Evolutionary conservation across 2,888 invertebrate species (phyloP).

Genomic region (Sinohyriopsis cumingii): DNA sequence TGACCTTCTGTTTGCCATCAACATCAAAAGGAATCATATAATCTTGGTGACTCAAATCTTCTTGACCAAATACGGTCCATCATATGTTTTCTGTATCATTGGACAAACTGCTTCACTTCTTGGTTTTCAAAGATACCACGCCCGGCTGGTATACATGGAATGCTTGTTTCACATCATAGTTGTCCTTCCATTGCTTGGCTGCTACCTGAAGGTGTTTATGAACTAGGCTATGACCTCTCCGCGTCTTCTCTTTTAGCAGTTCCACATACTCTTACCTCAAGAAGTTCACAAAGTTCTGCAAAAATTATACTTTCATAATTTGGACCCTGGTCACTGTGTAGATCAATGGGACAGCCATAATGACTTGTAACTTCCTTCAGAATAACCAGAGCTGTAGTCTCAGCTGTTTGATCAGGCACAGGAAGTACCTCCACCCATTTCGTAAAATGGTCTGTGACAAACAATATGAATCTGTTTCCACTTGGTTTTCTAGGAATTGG

Average conservation of each 20-base stretch:
- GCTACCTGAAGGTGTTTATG: slow-evolving; percentile 8
- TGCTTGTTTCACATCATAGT: no score
- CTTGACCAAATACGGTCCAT: slow-evolving; percentile 3
- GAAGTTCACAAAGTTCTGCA: slow-evolving; percentile 24
- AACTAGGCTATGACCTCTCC: slow-evolving; percentile 13
- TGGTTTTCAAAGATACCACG: not conserved
- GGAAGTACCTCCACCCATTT: slow-evolving; percentile 31
- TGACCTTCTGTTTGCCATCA: not conserved
- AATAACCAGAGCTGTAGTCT: slow-evolving; percentile 23
- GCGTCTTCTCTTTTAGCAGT: slow-evolving; percentile 10
- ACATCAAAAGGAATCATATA: not conserved
- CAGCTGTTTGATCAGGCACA: no score
- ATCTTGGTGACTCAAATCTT: slow-evolving; percentile 3
- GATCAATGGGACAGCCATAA: slow-evolving; percentile 19
- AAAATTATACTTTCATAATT: slow-evolving; percentile 37
- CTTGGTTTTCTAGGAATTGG: slow-evolving; percentile 27
- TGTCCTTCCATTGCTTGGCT: slow-evolving; percentile 6
- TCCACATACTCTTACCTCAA: slow-evolving; percentile 32
- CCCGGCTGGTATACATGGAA: not conserved
- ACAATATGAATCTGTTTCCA: slow-evolving; percentile 35
- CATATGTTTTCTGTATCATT: slow-evolving; percentile 5
- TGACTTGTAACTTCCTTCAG: slow-evolving; percentile 31
- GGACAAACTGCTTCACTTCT: slow-evolving; percentile 7
- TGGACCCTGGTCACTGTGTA: slow-evolving; percentile 34
- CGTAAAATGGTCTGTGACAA: slow-evolving; percentile 32